Conservation (phyloP, 2,797 vertebrate genomes). For the Momotus momota region DNA sequence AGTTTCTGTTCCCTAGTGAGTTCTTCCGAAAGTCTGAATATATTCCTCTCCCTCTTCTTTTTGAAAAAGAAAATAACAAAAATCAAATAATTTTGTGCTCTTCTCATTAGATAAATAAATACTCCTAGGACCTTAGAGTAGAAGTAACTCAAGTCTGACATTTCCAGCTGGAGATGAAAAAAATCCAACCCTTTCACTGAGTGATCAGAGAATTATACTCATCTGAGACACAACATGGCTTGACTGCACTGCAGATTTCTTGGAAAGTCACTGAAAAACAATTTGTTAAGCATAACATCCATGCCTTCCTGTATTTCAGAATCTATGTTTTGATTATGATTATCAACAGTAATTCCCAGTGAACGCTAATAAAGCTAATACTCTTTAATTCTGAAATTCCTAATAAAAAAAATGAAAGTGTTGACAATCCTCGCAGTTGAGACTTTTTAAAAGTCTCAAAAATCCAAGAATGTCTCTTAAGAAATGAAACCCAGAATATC, state of each 20-base stretch:
- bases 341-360: neutral
- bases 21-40: neutral
- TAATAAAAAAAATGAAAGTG: neutral
- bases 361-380: neutral
- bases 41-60: neutral
- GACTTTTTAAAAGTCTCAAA: neutral
- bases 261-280: neutral
- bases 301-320: neutral
- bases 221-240: neutral
- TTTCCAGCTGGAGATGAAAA: neutral
- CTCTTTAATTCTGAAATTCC: neutral
- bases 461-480: neutral
- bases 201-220: neutral
- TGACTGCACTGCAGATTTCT: neutral
- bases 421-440: neutral
- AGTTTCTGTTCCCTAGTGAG: neutral
- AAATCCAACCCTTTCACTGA: neutral
- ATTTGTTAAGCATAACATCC: neutral
- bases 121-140: neutral
- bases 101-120: constrained; percentile 4
- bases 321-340: neutral
- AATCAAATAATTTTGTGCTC: neutral
- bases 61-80: neutral
- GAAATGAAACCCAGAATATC: neutral
- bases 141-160: neutral